A percentile compares a stretch with the other conserved stretches of the same genome.
phyloP scores from a whole-genome alignment of 30 jellyfish, hydroid and myxozoan genomes.

The Hydractinia echinata region DNA sequence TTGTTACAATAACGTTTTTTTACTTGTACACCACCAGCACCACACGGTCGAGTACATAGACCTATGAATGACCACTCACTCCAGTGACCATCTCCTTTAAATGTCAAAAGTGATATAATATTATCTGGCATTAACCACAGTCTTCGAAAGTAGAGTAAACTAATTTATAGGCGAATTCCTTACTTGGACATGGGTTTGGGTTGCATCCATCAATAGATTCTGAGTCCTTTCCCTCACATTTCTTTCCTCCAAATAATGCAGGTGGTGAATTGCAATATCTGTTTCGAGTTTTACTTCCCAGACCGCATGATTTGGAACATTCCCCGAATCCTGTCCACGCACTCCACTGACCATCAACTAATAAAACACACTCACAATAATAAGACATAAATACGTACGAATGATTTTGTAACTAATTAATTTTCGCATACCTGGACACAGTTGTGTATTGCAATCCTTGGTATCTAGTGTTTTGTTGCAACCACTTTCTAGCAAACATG shows the following conservation, averaged over 20 bases:
- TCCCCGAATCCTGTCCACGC: slow-evolving; percentile 32
- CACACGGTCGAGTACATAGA: slow-evolving; percentile 56
- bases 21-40: slow-evolving; percentile 42
- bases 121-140: not conserved
- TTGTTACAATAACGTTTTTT: slow-evolving; percentile 58
- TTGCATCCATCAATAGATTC: slow-evolving; percentile 52
- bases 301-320: slow-evolving; percentile 58
- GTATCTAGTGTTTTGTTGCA: not conserved
- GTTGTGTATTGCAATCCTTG: slow-evolving; percentile 8
- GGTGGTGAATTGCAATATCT: slow-evolving; percentile 57
- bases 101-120: not conserved
- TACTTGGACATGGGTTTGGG: slow-evolving; percentile 62
- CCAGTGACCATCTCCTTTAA: slow-evolving; percentile 66
- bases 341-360: slow-evolving; percentile 72
- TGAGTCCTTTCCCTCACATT: slow-evolving; percentile 42
- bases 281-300: slow-evolving; percentile 37
- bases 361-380: not conserved
- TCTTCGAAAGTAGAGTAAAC: not conserved
- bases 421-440: slow-evolving; percentile 10
- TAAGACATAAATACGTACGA: not conserved
- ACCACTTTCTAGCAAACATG: not conserved
- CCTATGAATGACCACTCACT: slow-evolving; percentile 51
- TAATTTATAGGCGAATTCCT: not conserved
- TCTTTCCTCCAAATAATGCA: slow-evolving; percentile 49
- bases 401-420: not conserved